A percentile compares a stretch with the other conserved stretches of the same genome.
Conservation (phyloP, 1,140 invertebrate genomes). For the Periplaneta americana region DNA sequence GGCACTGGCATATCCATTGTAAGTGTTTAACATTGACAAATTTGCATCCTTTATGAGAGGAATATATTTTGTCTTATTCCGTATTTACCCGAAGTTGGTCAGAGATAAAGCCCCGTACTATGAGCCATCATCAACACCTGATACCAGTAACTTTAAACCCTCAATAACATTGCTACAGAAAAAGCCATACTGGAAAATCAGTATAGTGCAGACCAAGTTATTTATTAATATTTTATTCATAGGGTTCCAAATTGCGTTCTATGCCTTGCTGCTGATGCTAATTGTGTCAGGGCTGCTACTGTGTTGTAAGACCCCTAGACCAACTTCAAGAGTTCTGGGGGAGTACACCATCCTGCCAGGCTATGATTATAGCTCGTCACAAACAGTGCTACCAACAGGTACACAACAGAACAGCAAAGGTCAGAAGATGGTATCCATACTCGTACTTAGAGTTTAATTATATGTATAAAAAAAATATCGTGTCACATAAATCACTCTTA, state of each 20-base stretch:
- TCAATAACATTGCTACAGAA: too few species aligned
- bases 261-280: background rate
- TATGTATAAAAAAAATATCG: background rate
- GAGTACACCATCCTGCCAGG: background rate
- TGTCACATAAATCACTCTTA: background rate
- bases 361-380: background rate
- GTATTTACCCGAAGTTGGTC: too few species aligned
- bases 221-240: too few species aligned
- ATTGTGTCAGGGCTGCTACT: background rate
- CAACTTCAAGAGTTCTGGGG: background rate
- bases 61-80: too few species aligned
- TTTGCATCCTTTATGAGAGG: too few species aligned
- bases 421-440: background rate
- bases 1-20: background rate
- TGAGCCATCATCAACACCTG: too few species aligned
- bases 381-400: background rate
- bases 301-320: background rate
- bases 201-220: too few species aligned
- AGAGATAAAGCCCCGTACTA: too few species aligned
- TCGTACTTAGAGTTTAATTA: background rate
- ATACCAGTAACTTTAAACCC: too few species aligned
- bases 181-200: too few species aligned
- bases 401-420: background rate
- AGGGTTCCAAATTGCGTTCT: background rate
- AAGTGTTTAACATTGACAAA: too few species aligned